phyloP scores from a whole-genome alignment of 2,888 invertebrate species.

The Aphrophora alni region DNA sequence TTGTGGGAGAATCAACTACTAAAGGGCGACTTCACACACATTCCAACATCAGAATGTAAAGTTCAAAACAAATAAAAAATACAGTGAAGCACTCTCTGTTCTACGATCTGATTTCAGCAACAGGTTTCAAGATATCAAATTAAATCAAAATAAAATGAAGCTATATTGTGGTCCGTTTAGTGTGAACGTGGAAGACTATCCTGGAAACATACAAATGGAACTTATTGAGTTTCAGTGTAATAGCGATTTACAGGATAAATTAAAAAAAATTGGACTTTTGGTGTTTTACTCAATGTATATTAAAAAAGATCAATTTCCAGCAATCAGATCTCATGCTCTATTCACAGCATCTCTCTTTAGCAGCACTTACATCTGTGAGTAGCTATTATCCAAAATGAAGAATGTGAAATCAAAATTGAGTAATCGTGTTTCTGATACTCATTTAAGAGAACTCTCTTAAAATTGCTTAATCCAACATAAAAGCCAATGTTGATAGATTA shows the following conservation, averaged over 20 bases:
- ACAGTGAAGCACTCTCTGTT: slow-evolving; percentile 9
- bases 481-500: too few relatives aligned
- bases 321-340: too few relatives aligned
- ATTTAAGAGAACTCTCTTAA: too few relatives aligned
- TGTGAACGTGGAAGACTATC: neutral
- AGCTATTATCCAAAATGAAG: too few relatives aligned
- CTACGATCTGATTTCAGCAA: neutral
- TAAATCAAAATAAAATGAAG: slow-evolving; percentile 7
- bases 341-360: too few relatives aligned
- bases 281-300: neutral
- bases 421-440: too few relatives aligned
- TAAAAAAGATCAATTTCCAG: neutral
- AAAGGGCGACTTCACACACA: slow-evolving; percentile 15
- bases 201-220: neutral
- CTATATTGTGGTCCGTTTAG: neutral
- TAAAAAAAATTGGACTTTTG: slow-evolving; percentile 4
- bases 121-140: slow-evolving; percentile 1
- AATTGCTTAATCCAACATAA: too few relatives aligned
- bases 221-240: slow-evolving; percentile 11
- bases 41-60: neutral
- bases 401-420: too few relatives aligned
- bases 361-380: too few relatives aligned
- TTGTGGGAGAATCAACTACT: neutral
- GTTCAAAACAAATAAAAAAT: slow-evolving; percentile 12
- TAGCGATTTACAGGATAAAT: slow-evolving; percentile 6